Conservation (phyloP, 1,140 invertebrate genomes). For the Apis laboriosa region DNA sequence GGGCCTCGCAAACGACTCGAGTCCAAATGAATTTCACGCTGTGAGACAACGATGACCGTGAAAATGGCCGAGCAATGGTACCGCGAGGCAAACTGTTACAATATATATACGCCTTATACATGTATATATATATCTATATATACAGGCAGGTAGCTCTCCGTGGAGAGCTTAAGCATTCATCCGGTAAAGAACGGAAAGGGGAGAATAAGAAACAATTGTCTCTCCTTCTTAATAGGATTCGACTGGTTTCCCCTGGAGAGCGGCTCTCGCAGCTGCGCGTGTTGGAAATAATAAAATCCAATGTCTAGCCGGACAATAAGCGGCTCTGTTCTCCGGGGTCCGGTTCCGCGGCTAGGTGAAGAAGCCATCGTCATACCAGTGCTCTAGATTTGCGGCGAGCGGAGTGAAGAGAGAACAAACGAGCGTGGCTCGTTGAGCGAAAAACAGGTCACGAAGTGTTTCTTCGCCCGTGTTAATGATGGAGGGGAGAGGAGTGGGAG, state of each 20-base stretch:
- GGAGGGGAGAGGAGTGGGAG: not conserved
- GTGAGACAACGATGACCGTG: constrained; percentile 18
- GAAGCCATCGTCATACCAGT: constrained; percentile 32
- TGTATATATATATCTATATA: too few species aligned
- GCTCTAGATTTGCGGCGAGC: constrained; percentile 29
- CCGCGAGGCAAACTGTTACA: not conserved
- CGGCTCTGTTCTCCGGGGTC: not conserved
- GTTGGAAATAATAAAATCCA: constrained; percentile 23
- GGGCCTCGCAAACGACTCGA: not conserved
- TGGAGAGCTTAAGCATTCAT: not conserved
- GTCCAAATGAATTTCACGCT: constrained; percentile 7
- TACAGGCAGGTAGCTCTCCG: not conserved
- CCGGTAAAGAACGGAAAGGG: not conserved
- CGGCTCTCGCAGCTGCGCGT: constrained; percentile 1
- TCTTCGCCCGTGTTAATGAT: constrained; percentile 56
- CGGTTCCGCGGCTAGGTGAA: not conserved
- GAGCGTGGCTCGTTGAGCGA: not conserved
- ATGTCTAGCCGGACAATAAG: constrained; percentile 26
- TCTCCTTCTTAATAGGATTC: constrained; percentile 6
- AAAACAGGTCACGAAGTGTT: constrained; percentile 59
- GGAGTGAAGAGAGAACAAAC: not conserved
- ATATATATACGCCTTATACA: not conserved
- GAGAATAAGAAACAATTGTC: constrained; percentile 13
- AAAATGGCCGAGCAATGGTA: not conserved
- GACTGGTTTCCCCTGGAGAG: not conserved